Conservation (phyloP, 35 echinoderm and acorn worm genomes). For the Acanthaster planci region DNA sequence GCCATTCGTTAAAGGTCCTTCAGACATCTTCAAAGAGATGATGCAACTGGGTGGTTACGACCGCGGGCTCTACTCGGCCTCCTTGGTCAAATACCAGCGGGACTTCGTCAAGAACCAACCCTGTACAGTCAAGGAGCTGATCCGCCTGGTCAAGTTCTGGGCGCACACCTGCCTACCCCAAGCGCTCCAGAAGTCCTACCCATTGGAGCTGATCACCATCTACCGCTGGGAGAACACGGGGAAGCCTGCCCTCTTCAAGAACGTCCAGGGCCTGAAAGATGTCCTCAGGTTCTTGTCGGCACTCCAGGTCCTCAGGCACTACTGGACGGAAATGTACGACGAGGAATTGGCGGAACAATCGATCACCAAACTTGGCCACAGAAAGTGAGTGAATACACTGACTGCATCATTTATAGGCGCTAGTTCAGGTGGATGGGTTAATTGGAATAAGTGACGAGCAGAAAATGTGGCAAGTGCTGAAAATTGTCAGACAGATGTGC, state of each 20-base stretch:
- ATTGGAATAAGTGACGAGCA: no score
- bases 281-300: background rate
- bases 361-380: background rate
- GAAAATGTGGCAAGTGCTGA: no score
- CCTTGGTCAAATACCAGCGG: background rate
- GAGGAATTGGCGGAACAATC: no score
- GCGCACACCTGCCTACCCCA: background rate
- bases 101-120: constrained; percentile 17
- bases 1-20: no score
- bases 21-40: no score
- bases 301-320: background rate
- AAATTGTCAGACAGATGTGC: no score
- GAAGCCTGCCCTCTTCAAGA: background rate
- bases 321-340: background rate
- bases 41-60: no score
- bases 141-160: constrained; percentile 32
- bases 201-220: constrained; percentile 36
- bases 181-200: constrained; percentile 23
- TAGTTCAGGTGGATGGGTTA: background rate
- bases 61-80: background rate
- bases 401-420: background rate
- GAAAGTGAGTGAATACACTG: background rate
- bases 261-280: background rate
- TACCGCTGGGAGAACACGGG: constrained; percentile 24
- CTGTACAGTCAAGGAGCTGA: constrained; percentile 8